Base-by-base conservation (phyloP, 2,113 vertebrate genomes). In the Danionella cerebrum region DNA sequence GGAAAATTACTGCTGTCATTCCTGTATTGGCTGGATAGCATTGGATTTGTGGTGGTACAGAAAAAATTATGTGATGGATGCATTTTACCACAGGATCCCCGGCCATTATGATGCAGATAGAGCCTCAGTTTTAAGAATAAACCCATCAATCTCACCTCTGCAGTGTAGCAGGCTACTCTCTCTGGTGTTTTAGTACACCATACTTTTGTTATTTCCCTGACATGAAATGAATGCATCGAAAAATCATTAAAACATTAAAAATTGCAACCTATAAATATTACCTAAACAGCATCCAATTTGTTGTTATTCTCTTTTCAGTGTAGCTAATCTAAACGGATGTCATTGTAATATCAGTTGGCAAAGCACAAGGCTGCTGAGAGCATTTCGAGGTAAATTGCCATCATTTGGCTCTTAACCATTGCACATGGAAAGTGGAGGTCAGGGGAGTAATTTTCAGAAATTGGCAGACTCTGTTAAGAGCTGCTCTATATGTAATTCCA, bases 1-100 rank as follows among this genome's bases (percentile, higher is more conserved):
- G 51, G 65, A 67, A 76, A 71, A 73, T 67, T 76, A 69, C 70
- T 70, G 68, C 57, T 64, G 67, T 66, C 60, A 41, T 59, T 67
- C 29, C 55, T 48, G 44, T 29, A 50, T 35, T 44, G 35, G 8
- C 35, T 67, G 57, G 67, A 66, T 70, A 63, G 41, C 35, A 18
- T 25, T 67, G 65, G 47, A 73, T 67, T 62, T 72, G 71, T 48
- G 48, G 65, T 19, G 24, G 55, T 47, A 59, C 42, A 45, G 64
- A 58, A 67, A 66, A n/a, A 73, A 63, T 67, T 38, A 67, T 55
- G 19, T 67, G 57, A 67, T 62, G 39, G 65, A 67, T 68, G 67
- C 67, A 52, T 62, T 67, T 36, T 41, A 54, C 5, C 9, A 19
- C 47, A 13, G 13, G 21, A 25, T 41, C 16, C 21, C 8, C 18